Percentiles rank a stretch among this genome's conserved stretches.
Evolutionary conservation across 2,797 vertebrate species (phyloP).

Genomic region (Clarias platycephalus): DNA sequence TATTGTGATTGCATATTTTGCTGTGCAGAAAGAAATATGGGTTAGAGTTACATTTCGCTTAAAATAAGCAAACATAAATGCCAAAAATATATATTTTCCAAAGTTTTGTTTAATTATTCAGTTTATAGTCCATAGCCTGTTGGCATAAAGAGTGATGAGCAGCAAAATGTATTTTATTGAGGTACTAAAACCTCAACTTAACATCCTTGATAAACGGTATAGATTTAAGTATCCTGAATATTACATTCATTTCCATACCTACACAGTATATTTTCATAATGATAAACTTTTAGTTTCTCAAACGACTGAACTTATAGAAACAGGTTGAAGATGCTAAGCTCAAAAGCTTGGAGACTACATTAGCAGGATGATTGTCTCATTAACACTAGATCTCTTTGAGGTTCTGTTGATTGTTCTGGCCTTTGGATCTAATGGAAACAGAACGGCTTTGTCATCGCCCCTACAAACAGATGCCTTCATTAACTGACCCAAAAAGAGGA

Average conservation of each 20-base stretch:
- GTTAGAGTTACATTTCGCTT: not conserved
- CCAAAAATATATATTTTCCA: not conserved
- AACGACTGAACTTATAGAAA: not conserved
- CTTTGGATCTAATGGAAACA: slow-evolving; percentile 47
- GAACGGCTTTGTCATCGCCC: slow-evolving; percentile 24
- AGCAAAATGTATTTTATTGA: not conserved
- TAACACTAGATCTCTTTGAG: slow-evolving; percentile 19
- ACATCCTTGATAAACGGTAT: not conserved
- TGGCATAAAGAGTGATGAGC: not conserved
- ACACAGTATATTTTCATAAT: not conserved
- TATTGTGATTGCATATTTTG: not conserved
- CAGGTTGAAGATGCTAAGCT: slow-evolving; percentile 1
- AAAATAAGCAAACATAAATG: not conserved
- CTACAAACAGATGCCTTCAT: slow-evolving; percentile 45
- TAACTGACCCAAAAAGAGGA: slow-evolving; percentile 43
- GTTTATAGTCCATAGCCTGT: not conserved
- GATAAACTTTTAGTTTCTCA: not conserved
- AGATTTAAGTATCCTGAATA: not conserved
- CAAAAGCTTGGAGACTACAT: slow-evolving; percentile 12
- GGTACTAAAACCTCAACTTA: not conserved
- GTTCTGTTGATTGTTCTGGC: slow-evolving; percentile 7
- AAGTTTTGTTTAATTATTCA: not conserved
- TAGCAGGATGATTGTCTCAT: slow-evolving; percentile 25
- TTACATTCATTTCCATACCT: not conserved
- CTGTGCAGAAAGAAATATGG: not conserved